Evolutionary conservation across 1,140 invertebrate species (phyloP), one percentile per base, ranked within the genome.

Genomic region (Zaprionus kolodkinae): DNA sequence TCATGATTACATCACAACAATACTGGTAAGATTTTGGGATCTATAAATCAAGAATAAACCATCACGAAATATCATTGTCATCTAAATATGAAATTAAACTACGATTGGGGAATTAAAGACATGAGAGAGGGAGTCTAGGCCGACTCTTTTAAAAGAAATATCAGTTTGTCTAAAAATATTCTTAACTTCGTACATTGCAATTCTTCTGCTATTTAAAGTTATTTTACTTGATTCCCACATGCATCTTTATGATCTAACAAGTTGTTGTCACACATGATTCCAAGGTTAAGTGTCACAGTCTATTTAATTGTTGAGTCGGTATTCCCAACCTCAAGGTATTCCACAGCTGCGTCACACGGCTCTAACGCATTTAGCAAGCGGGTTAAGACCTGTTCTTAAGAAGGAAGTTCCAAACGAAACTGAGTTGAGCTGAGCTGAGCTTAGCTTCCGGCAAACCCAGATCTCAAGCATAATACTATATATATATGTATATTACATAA

Each of bases 1-100:
- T 75, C 17, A 27, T 87, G 62, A 67, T 87, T 12, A 87, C 84
- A 40, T 74, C 84, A 21, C 76, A 88, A 25, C 78, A 84, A 38
- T 88, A 87, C 67, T 87, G 83, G 83, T 87, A 86, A 86, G 79
- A 52, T 17, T 48, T 48, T 33, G 13, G 35, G 33, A 43, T 21
- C 10, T 50, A 11, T 50, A 6, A 50, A 7, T 25, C 45, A 13
- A 17, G 10, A 17, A 25, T 17, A 12, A 50, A 25, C 40, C n/a
- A 3, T 15, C n/a, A 50, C 1, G 1, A 21, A 21, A 50, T 50
- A 10, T 1, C 45, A 25, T 6, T 25, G 21, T 50, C 9, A 50
- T 17, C 12, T 0, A 21, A 21, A 11, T 25, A 25, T 1, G 11
- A 12, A 50, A 45, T 7, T 40, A 40, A 13, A n/a, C 6, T 40